Evolutionary conservation across 2,113 vertebrate genomes (phyloP), one percentile per base, ranked within the genome.

Genomic region (Phocoena phocoena): DNA sequence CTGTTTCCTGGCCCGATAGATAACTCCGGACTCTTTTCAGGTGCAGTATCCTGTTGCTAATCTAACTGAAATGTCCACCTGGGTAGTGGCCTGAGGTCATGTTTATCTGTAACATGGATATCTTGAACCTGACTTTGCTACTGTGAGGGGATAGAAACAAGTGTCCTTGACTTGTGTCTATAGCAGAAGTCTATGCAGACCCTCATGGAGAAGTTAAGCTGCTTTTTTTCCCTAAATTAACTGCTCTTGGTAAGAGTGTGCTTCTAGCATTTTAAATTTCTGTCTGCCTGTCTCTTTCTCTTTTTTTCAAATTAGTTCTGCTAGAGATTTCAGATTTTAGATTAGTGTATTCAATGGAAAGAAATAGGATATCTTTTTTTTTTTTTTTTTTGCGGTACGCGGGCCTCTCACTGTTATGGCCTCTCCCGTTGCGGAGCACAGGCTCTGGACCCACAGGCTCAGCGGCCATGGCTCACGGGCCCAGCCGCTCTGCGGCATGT

Each of bases 11-110:
- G 99, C 95, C 99, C 99, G 0, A 98, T 99, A 79, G 99, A 99
- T 98, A 99, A 99, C 98, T 99, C 99, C 5, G 99, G 99, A 53
- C 99, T 99, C n/a, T 99, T 99, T 94, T 98, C 99, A 98, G 99
- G 99, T 99, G 98, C 97, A 98, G 96, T 90, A 68, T 71, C 55
- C 20, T 20, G 1, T 94, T 53, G 6, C 31, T 89, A 96, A 88
- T 90, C 74, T 85, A 84, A 53, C 50, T 77, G n/a, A 70, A 63
- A 33, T 79, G 25, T 74, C 60, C 33, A n/a, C 18, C 21, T 38
- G 36, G 17, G 58, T 36, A 28, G 18, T 80, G 58, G 17, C 28
- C 53, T 28, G 23, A 67, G 36, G 28, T 50, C 0, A 1, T 74
- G 26, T 95, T 53, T 73, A 13, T 79, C 1, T 73, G 17, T 79